These are phyloP conservation scores for Bambusicola thoracicus DNA, from an alignment of 2,113 vertebrate species.

Conservation along the genomic window DNA sequence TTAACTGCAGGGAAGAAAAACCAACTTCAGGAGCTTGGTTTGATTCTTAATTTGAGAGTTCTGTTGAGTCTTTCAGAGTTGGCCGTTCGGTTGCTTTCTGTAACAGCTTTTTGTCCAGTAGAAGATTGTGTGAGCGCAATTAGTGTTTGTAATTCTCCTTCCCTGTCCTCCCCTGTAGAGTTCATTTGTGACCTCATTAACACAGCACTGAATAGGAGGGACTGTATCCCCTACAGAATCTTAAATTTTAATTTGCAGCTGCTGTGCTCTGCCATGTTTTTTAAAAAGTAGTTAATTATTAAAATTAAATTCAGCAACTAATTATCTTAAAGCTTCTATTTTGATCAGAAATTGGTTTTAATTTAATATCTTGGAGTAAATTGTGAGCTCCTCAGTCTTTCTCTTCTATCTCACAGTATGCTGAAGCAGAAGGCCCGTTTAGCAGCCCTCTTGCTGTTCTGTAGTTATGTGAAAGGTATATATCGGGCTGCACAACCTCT, in stretches of 20 bases:
- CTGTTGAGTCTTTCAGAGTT: not conserved
- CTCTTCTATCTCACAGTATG: not conserved
- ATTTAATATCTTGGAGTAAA: not conserved
- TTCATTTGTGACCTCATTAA: conserved; percentile 55
- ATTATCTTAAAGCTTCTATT: not conserved
- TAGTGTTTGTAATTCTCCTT: not conserved
- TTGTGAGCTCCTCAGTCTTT: not conserved
- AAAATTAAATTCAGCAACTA: not conserved
- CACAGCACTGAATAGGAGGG: not conserved
- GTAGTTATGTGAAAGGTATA: not conserved
- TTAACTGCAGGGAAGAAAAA: conserved; percentile 11
- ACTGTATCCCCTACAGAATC: not conserved
- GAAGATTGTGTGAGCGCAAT: not conserved
- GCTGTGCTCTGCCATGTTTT: not conserved
- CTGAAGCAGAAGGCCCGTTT: not conserved
- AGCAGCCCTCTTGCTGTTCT: not conserved
- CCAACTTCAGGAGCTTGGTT: not conserved
- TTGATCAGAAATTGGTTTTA: not conserved
- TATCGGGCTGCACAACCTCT: not conserved
- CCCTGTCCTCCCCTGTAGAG: not conserved
- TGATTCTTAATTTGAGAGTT: not conserved
- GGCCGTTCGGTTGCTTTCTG: accelerated
- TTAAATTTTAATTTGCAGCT: conserved; percentile 16
- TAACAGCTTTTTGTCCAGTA: not conserved
- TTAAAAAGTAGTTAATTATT: not conserved